These are phyloP conservation scores for Poecilia velifera DNA, from an alignment of 2,797 vertebrate genomes.

Conservation along the genomic window DNA sequence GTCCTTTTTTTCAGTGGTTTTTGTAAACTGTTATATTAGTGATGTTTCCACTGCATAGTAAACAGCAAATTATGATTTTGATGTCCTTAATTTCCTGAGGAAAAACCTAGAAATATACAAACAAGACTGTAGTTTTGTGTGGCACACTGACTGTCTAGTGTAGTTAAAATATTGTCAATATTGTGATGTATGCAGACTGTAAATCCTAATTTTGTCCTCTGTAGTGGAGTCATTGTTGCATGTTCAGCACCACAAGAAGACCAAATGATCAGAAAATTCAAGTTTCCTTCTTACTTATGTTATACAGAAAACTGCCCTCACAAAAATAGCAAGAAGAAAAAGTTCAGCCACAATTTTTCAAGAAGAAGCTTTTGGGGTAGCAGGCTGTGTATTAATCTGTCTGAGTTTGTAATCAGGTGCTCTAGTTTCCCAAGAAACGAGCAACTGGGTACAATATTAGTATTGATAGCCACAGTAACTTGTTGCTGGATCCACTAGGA, in stretches of 20 bases:
- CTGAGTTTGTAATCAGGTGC: neutral
- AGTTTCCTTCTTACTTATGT: neutral
- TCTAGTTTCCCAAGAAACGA: neutral
- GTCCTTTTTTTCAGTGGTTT: neutral
- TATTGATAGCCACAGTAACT: neutral
- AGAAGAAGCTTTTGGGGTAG: neutral
- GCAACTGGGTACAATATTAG: neutral
- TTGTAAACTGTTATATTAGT: neutral
- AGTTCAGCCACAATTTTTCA: neutral
- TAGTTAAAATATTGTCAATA: neutral
- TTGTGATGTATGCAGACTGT: neutral
- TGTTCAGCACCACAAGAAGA: neutral
- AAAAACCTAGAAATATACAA: neutral
- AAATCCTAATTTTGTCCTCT: neutral
- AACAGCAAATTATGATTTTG: neutral
- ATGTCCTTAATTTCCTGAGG: neutral
- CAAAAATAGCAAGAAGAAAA: neutral
- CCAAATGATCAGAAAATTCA: neutral
- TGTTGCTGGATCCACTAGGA: neutral
- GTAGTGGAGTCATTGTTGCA: neutral
- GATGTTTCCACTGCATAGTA: neutral
- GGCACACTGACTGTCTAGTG: neutral
- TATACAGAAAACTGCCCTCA: neutral
- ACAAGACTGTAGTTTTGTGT: neutral
- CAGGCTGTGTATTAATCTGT: neutral